Evolutionary conservation across 2,797 vertebrate genomes (phyloP).

Genomic region (Lagocephalus sceleratus): DNA sequence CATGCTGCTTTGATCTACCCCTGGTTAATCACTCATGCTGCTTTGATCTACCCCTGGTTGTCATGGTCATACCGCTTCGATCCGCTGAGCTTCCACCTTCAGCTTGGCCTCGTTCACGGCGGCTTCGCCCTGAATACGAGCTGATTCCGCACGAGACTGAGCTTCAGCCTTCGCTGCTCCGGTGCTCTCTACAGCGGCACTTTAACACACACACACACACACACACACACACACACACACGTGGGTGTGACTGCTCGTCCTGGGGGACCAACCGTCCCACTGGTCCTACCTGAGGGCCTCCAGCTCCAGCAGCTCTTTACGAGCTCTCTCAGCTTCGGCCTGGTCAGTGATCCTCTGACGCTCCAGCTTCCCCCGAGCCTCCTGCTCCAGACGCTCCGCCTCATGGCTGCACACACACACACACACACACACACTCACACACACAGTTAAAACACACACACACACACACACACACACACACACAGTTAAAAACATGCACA

Average conservation of each 20-base stretch:
- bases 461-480: background rate
- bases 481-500: background rate
- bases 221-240: background rate
- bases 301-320: conserved; percentile 86
- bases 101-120: conserved; percentile 86
- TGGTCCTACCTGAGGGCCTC: conserved; percentile 83
- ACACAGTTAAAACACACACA: background rate
- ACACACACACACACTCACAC: background rate
- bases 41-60: too few species aligned
- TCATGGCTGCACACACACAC: conserved; percentile 75
- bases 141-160: conserved; percentile 83
- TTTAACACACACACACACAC: conserved; percentile 37
- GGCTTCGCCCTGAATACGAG: conserved; percentile 86
- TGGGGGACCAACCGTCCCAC: background rate
- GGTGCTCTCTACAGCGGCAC: conserved; percentile 86
- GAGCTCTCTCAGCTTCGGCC: conserved; percentile 81
- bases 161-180: conserved; percentile 88
- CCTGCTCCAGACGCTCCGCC: conserved; percentile 88
- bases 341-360: conserved; percentile 88
- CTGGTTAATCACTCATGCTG: too few species aligned
- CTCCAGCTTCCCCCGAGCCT: conserved; percentile 86
- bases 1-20: too few species aligned
- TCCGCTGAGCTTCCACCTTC: conserved; percentile 81
- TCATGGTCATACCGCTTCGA: conserved; percentile 79
- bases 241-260: background rate